Evolutionary conservation across 2,888 invertebrate species (phyloP).

Genomic region (Acleris holmiana): DNA sequence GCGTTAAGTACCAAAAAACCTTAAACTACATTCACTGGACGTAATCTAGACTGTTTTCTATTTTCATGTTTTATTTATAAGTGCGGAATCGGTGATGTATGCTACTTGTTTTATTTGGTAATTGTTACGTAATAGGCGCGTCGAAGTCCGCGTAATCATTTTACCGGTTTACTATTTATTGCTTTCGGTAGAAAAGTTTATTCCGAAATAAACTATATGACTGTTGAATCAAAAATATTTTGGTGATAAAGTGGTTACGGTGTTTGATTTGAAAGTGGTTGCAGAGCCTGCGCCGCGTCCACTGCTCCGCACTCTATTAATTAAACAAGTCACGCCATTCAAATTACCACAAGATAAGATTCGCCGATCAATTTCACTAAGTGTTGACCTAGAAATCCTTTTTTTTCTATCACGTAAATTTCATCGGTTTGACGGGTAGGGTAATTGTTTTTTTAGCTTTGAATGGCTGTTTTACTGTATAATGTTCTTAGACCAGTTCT

Average conservation of each 20-base stretch:
- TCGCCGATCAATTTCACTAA: conserved; percentile 15
- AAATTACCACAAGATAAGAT: conserved; percentile 9
- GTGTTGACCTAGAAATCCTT: conserved; percentile 16
- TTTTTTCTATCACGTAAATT: conserved; percentile 17
- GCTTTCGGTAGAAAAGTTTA: conserved; percentile 24
- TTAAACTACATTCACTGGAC: conserved; percentile 3
- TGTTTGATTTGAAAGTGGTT: conserved; percentile 19
- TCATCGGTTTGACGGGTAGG: background rate
- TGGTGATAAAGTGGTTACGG: background rate
- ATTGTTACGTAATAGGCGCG: conserved; percentile 26
- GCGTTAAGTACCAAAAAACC: conserved; percentile 1
- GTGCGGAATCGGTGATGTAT: conserved; percentile 28
- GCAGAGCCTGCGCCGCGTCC: background rate
- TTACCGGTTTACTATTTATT: conserved; percentile 33
- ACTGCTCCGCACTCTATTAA: background rate
- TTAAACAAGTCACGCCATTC: conserved; percentile 21
- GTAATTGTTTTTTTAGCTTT: background rate
- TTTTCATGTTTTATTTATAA: conserved; percentile 28
- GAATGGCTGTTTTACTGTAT: too few species aligned
- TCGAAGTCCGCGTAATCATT: conserved; percentile 18
- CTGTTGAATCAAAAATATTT: background rate
- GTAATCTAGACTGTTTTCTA: conserved; percentile 15
- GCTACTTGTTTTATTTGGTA: conserved; percentile 20
- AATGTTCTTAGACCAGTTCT: background rate
- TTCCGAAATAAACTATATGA: conserved; percentile 15